Evolutionary conservation across 1,140 invertebrate species (phyloP).

Genomic region (Drosophila arawakana): DNA sequence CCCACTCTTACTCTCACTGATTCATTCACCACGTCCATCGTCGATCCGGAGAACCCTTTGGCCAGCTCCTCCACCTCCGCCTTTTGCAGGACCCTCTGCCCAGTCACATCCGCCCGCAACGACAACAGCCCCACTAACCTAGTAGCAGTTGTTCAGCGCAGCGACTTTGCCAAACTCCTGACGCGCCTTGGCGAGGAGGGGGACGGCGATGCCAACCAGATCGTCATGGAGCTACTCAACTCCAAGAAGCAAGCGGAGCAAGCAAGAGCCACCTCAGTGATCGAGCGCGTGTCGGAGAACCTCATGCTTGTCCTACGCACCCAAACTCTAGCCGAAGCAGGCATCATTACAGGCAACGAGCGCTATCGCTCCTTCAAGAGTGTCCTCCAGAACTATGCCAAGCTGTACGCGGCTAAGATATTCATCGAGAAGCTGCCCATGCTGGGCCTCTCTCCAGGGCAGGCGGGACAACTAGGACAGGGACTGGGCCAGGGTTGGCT

Average conservation of each 20-base stretch:
- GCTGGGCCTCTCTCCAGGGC: constrained; percentile 10
- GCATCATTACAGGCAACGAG: constrained; percentile 56
- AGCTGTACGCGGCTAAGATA: constrained; percentile 55
- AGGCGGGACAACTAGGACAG: not conserved
- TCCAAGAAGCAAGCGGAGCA: constrained; percentile 5
- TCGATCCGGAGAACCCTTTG: constrained; percentile 29
- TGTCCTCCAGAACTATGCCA: constrained; percentile 62
- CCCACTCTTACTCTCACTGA: not conserved
- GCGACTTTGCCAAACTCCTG: constrained; percentile 47
- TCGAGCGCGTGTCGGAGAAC: constrained; percentile 59
- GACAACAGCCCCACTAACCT: constrained; percentile 6
- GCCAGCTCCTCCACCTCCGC: constrained; percentile 19
- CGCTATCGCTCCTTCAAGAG: constrained; percentile 54
- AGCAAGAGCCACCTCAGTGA: constrained; percentile 19
- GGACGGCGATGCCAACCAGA: constrained; percentile 59
- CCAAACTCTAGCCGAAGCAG: constrained; percentile 54
- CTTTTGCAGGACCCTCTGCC: constrained; percentile 4
- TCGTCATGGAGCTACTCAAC: constrained; percentile 56
- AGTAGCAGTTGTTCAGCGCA: constrained; percentile 41
- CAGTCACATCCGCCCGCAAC: not conserved
- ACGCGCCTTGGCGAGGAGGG: constrained; percentile 51
- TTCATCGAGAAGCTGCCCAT: constrained; percentile 60
- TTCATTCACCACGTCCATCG: constrained; percentile 7
- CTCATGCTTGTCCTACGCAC: constrained; percentile 53
- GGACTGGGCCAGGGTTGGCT: no score